phyloP scores from a whole-genome alignment of 2,113 vertebrate species.

The Illadopsis cleaveri region DNA sequence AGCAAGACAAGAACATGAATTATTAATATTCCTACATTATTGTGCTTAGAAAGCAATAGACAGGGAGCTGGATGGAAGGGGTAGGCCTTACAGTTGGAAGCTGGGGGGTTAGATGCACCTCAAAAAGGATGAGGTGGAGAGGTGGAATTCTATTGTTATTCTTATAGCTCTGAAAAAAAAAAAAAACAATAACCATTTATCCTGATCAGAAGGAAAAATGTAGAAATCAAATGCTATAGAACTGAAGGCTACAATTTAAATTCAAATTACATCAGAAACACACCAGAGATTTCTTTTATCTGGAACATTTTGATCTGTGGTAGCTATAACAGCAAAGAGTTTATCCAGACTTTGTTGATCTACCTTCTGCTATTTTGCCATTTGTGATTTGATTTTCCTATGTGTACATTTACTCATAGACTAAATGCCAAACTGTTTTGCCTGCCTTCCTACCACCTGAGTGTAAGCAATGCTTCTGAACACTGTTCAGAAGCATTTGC shows the following conservation, averaged over 20 bases:
- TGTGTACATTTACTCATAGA: not conserved
- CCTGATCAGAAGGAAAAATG: not conserved
- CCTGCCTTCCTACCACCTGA: not conserved
- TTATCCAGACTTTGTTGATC: not conserved
- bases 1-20: slow-evolving; percentile 18
- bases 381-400: not conserved
- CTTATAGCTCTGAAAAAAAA: not conserved
- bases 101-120: not conserved
- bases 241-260: not conserved
- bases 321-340: not conserved
- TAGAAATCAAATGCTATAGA: not conserved
- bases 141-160: not conserved
- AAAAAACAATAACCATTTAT: not conserved
- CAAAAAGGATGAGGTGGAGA: not conserved
- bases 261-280: not conserved
- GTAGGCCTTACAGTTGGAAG: not conserved
- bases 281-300: not conserved
- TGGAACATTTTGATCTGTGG: not conserved
- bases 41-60: slow-evolving; percentile 7
- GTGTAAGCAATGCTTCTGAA: not conserved
- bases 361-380: not conserved
- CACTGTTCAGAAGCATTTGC: not conserved
- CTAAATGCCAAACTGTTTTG: not conserved
- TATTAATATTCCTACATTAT: slow-evolving; percentile 36
- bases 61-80: not conserved